Evolutionary conservation across 2,888 invertebrate species (phyloP).

Genomic region (Acanthacorydalis orientalis): DNA sequence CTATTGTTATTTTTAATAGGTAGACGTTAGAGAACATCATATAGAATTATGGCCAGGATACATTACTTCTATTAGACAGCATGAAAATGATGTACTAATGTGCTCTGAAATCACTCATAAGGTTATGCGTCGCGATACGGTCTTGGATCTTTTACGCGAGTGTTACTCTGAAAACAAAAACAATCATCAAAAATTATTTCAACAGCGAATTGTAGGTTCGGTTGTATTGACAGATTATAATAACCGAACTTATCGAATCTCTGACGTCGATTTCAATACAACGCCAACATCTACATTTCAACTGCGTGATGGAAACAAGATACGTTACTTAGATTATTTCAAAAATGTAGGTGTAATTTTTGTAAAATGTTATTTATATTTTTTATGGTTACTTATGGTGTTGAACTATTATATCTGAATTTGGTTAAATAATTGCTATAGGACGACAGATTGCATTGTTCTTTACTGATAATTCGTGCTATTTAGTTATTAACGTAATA

Average conservation of each 20-base stretch:
- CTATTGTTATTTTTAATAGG: slow-evolving; percentile 23
- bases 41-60: slow-evolving; percentile 74
- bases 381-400: too few species aligned
- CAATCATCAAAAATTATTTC: slow-evolving; percentile 33
- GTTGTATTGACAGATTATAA: slow-evolving; percentile 65
- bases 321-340: slow-evolving; percentile 49
- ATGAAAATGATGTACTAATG: slow-evolving; percentile 61
- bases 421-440: too few species aligned
- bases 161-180: slow-evolving; percentile 25
- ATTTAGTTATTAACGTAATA: neutral
- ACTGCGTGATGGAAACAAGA: slow-evolving; percentile 32
- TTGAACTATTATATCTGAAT: too few species aligned
- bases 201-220: slow-evolving; percentile 36
- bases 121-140: slow-evolving; percentile 61
- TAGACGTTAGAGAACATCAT: slow-evolving; percentile 40
- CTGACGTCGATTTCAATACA: slow-evolving; percentile 49
- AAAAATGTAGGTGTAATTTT: slow-evolving; percentile 25
- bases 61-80: slow-evolving; percentile 68
- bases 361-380: neutral
- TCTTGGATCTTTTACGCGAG: slow-evolving; percentile 43
- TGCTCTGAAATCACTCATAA: slow-evolving; percentile 70
- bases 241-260: slow-evolving; percentile 53
- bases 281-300: slow-evolving; percentile 42
- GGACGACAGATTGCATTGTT: too few species aligned
- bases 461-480: too few species aligned